Evolutionary conservation across 2,888 invertebrate genomes (phyloP), one percentile per base, ranked within the genome.

Genomic region (Hemistola chrysoprasaria): DNA sequence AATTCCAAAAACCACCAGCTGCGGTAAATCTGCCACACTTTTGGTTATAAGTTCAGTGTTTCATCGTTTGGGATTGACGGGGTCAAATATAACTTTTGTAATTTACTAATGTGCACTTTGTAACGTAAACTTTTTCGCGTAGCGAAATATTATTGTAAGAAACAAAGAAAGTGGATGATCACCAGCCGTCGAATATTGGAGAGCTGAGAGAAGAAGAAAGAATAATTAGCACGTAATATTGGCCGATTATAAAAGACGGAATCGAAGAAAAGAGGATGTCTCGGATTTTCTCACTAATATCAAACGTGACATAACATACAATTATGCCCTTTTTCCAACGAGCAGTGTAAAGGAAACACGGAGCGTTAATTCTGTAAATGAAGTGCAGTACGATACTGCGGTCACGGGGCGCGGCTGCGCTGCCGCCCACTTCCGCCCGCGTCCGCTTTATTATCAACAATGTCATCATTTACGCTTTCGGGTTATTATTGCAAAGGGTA

Each of bases 391-490:
- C 26, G 8, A 8, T 9, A 33, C 16, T 35, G 28, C 11, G 35
- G 35, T 28, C 35, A 22, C 22, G 21, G 21, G 5, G 25, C 8
- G 33, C 21, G 22, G 27, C 27, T 22, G 35, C 8, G 4, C 3
- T 16, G 16, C 3, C 28, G 16, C 3, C 28, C 23, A 28, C 28
- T 28, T 27, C 34, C 50, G 38, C 46, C 35, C 50, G 52, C 51
- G 49, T 57, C 55, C 59, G 55, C 46, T 58, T 54, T 61, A 62
- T 61, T 60, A 57, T 56, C 51, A 47, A 51, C 49, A 45, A 53
- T 48, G 43, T 53, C 33, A 53, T 57, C 45, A 57, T 58, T 58
- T 55, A 56, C 47, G 41, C 55, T 53, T 51, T 55, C 52, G 57
- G 57, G 50, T 44, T 32, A 39, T 38, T 41, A 55, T 53, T 57